phyloP scores from a whole-genome alignment of 2,113 vertebrate species.

The Varanus komodoensis region DNA sequence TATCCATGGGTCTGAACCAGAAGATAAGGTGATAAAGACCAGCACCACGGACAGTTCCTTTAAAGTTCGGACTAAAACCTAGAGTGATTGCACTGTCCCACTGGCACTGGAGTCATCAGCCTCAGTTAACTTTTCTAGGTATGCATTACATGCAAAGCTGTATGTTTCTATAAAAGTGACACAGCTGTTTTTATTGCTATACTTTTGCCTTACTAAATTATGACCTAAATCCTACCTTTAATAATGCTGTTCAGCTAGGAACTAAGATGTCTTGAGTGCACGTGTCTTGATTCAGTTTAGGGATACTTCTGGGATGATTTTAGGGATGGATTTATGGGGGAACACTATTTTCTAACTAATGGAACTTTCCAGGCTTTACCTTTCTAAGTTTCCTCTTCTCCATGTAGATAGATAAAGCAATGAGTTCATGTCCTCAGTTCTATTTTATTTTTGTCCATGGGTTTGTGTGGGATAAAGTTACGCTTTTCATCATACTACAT shows the following conservation, averaged over 20 bases:
- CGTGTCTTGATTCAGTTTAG: not conserved
- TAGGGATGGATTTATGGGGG: not conserved
- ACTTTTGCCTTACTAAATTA: not conserved
- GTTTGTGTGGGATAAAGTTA: too few relatives aligned
- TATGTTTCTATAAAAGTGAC: not conserved
- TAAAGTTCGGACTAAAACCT: too few relatives aligned
- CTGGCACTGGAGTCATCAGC: too few relatives aligned
- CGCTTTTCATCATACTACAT: not conserved
- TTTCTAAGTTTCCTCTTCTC: not conserved
- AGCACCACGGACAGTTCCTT: too few relatives aligned
- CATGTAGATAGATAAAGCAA: too few relatives aligned
- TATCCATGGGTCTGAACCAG: too few relatives aligned
- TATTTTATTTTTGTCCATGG: too few relatives aligned
- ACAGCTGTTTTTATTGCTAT: not conserved
- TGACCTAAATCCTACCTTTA: not conserved
- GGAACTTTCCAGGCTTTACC: not conserved
- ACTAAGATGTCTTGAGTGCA: not conserved
- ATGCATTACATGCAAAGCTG: not conserved
- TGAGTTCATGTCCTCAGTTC: too few relatives aligned
- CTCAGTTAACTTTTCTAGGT: not conserved
- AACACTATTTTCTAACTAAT: not conserved
- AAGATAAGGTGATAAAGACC: too few relatives aligned
- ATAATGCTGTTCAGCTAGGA: not conserved
- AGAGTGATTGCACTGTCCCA: too few relatives aligned
- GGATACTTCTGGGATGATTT: not conserved